phyloP scores from a whole-genome alignment of 2,797 vertebrate species.

The Oreonectes daqikongensis region DNA sequence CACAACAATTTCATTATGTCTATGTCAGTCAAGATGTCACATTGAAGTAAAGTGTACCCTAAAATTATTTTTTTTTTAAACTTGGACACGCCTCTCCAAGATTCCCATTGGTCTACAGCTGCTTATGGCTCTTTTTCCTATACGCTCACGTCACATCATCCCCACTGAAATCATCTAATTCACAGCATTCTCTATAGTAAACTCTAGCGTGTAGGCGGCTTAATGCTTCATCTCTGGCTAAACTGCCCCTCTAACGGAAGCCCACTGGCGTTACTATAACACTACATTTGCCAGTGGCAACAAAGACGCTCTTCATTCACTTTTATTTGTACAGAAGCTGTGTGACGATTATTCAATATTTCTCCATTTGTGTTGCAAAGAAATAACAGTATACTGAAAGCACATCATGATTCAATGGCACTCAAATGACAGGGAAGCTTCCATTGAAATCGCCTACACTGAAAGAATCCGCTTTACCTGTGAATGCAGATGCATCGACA shows the following conservation, averaged over 20 bases:
- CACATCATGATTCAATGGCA: not conserved
- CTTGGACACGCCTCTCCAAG: not conserved
- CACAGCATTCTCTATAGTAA: not conserved
- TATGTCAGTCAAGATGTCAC: not conserved
- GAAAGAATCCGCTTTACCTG: conserved; percentile 14
- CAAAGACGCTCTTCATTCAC: not conserved
- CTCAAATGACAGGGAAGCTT: not conserved
- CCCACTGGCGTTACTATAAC: not conserved
- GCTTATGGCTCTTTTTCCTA: not conserved
- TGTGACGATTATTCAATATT: conserved; percentile 4
- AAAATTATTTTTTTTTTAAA: no score
- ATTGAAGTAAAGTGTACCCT: not conserved
- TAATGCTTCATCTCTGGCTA: not conserved
- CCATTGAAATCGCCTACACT: not conserved
- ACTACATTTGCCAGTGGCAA: no score
- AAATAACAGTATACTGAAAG: not conserved
- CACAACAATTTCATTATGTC: not conserved
- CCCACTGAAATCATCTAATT: not conserved
- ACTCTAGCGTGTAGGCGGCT: not conserved
- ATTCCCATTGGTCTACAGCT: not conserved
- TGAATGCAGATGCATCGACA: conserved; percentile 19
- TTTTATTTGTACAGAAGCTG: conserved; percentile 10
- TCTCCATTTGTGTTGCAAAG: not conserved
- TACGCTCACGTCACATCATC: not conserved
- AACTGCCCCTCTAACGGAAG: conserved; percentile 5